These are phyloP conservation scores for Trachelus tabidus DNA, from an alignment of 2,888 invertebrate species.

Conservation along the genomic window DNA sequence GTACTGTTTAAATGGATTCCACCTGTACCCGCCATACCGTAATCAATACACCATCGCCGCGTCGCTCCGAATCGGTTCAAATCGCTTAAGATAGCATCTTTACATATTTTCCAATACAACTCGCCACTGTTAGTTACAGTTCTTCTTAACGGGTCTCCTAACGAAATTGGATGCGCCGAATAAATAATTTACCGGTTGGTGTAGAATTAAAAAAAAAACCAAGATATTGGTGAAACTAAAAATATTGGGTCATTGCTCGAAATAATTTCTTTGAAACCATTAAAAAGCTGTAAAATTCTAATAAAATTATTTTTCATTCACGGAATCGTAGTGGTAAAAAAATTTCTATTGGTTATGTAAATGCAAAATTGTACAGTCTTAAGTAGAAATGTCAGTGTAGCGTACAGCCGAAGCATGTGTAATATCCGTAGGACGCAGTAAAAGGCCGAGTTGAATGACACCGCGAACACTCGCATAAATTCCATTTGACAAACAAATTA, in stretches of 20 bases:
- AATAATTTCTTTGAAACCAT: too few species aligned
- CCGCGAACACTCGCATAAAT: conserved; percentile 1
- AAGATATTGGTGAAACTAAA: too few species aligned
- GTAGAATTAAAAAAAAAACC: background rate
- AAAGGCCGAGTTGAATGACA: background rate
- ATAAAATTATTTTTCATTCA: too few species aligned
- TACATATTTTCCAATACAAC: background rate
- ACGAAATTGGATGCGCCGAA: background rate
- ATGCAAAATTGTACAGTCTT: background rate
- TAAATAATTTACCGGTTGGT: background rate
- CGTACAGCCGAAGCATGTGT: too few species aligned
- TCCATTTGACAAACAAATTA: conserved; percentile 9
- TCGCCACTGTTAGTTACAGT: background rate
- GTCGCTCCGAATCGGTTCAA: background rate
- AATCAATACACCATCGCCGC: conserved; percentile 14
- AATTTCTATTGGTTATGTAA: background rate
- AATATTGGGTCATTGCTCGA: too few species aligned
- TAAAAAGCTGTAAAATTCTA: too few species aligned
- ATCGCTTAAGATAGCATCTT: conserved; percentile 5
- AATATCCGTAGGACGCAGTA: background rate
- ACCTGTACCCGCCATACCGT: conserved; percentile 14
- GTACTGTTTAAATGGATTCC: conserved; percentile 6
- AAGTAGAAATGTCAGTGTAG: background rate
- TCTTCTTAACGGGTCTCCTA: background rate
- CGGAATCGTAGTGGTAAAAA: background rate